These are phyloP conservation scores for Crypturellus undulatus DNA, from an alignment of 2,113 vertebrate genomes.

Conservation along the genomic window DNA sequence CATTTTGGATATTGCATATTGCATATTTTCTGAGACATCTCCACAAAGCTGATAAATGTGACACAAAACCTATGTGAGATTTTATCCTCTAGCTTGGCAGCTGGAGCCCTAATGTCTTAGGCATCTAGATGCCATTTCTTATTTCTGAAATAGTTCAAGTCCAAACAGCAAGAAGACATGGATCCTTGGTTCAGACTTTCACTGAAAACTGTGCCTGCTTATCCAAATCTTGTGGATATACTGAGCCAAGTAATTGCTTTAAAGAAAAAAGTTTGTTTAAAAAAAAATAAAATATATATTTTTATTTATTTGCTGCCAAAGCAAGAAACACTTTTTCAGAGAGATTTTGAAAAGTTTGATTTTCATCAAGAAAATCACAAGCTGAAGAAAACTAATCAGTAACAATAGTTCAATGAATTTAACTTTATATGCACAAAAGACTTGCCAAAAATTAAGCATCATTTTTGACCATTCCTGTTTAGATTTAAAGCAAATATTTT, in stretches of 20 bases:
- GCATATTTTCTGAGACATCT: neutral
- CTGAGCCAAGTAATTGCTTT: neutral
- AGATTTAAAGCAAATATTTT: neutral
- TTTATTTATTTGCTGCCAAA: neutral
- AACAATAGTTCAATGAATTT: neutral
- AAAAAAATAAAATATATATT: neutral
- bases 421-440: neutral
- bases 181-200: neutral
- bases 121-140: neutral
- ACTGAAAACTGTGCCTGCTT: neutral
- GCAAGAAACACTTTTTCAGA: neutral
- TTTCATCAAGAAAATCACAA: neutral
- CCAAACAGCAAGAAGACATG: neutral
- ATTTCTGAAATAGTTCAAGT: neutral
- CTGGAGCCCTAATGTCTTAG: neutral
- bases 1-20: neutral
- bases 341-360: neutral
- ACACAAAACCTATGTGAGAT: accelerated
- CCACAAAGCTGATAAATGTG: neutral
- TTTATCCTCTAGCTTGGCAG: neutral
- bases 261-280: neutral
- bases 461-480: neutral
- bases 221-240: neutral
- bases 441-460: neutral
- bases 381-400: neutral